Evolutionary conservation across 2,797 vertebrate species (phyloP).

Genomic region (Hippocampus kuda): DNA sequence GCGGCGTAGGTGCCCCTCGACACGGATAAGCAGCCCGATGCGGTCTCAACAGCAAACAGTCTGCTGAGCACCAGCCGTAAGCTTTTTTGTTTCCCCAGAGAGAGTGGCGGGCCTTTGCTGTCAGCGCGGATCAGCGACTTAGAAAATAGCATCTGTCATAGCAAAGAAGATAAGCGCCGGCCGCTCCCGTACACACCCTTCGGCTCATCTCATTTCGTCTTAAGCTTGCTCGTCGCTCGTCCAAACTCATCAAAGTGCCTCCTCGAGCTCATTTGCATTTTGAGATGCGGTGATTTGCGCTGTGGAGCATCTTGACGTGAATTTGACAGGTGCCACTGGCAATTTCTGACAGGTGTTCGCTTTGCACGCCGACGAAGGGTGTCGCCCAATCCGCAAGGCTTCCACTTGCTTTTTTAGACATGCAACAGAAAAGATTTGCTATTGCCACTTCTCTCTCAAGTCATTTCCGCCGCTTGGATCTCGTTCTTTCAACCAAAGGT

Average conservation of each 20-base stretch:
- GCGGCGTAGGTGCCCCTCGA: background rate
- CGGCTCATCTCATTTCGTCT: conserved; percentile 18
- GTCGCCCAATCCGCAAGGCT: too few species aligned
- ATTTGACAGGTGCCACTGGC: background rate
- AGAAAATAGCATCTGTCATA: conserved; percentile 20
- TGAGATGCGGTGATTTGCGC: background rate
- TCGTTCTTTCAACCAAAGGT: too few species aligned
- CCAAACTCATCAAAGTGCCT: background rate
- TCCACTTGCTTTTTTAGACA: too few species aligned
- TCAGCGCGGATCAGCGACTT: conserved; percentile 43
- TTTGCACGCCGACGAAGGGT: too few species aligned
- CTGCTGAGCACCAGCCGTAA: conserved; percentile 48
- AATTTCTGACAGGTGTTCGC: background rate
- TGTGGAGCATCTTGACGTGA: background rate
- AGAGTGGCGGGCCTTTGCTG: conserved; percentile 33
- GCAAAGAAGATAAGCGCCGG: conserved; percentile 26
- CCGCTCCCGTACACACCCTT: conserved; percentile 51
- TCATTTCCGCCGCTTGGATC: too few species aligned
- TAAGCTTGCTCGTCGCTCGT: background rate
- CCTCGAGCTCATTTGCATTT: background rate
- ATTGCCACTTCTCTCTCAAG: too few species aligned
- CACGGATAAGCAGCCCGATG: background rate
- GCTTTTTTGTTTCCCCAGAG: conserved; percentile 19
- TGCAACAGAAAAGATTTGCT: too few species aligned
- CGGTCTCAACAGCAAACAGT: background rate